Evolutionary conservation across 53 echinoderm and acorn worm genomes (phyloP).

Genomic region (Zoroaster sp.): DNA sequence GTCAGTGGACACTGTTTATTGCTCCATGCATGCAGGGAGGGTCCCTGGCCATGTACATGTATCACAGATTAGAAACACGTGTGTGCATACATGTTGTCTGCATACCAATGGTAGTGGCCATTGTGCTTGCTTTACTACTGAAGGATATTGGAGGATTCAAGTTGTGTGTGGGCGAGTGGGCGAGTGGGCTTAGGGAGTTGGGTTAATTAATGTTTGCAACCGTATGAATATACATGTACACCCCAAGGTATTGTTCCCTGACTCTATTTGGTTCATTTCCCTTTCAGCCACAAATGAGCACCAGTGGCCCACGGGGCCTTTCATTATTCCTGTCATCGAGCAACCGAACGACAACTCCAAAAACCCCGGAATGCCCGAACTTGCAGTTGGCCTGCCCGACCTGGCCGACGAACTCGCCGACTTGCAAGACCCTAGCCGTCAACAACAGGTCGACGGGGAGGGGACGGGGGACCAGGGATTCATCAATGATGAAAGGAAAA

Average conservation of each 20-base stretch:
- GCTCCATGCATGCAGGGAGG: too few species aligned
- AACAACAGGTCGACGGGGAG: not conserved
- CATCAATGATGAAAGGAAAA: too few species aligned
- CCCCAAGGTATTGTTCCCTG: not conserved
- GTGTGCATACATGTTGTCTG: too few species aligned
- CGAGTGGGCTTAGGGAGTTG: too few species aligned
- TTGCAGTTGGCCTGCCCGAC: not conserved
- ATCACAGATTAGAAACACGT: too few species aligned
- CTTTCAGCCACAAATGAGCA: conserved; percentile 7
- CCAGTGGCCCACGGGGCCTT: conserved; percentile 41
- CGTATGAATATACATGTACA: not conserved
- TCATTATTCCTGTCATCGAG: conserved; percentile 36
- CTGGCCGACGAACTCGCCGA: conserved; percentile 12
- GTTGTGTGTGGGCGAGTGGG: too few species aligned
- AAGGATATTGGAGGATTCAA: too few species aligned
- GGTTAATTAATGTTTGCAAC: too few species aligned
- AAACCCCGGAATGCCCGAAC: conserved; percentile 6
- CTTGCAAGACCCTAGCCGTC: not conserved
- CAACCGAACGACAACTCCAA: not conserved
- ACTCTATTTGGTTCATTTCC: not conserved
- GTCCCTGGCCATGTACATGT: too few species aligned
- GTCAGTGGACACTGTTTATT: too few species aligned
- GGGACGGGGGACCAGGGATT: conserved; percentile 8
- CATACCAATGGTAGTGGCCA: too few species aligned
- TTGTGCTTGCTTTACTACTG: too few species aligned